A percentile compares a stretch with the other conserved stretches of the same genome.
Conservation (phyloP, 1,140 invertebrate species). For the Trachymyrmex cornetzi region DNA sequence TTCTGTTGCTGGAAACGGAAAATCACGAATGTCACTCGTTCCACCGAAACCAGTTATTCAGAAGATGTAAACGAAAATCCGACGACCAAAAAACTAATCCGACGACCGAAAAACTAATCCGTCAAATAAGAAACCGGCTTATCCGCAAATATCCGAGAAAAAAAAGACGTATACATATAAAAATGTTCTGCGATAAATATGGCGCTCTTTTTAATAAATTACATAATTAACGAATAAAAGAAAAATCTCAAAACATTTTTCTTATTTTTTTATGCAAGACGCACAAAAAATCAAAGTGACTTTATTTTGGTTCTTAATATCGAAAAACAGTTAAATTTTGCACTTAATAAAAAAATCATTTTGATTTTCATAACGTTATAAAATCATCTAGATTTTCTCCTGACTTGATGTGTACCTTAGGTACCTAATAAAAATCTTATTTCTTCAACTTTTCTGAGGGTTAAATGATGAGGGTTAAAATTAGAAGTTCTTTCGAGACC, state of each 20-base stretch:
- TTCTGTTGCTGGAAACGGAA: conserved; percentile 78
- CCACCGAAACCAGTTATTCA: neutral
- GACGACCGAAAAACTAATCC: neutral
- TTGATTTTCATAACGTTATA: no score
- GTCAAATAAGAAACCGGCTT: conserved; percentile 3
- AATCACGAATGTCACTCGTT: conserved; percentile 29
- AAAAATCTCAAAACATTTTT: conserved; percentile 1
- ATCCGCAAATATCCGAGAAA: neutral
- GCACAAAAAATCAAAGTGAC: no score
- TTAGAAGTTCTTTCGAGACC: neutral
- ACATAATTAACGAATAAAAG: neutral
- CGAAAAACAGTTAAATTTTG: no score
- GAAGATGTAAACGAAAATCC: neutral
- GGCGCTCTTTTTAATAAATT: neutral
- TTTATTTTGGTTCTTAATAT: no score
- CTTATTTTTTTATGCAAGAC: no score
- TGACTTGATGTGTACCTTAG: no score
- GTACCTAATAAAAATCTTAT: conserved; percentile 15
- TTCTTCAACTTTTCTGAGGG: neutral
- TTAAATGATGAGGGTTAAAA: neutral
- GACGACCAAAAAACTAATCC: neutral
- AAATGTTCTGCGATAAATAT: neutral
- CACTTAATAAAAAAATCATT: no score
- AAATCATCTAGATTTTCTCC: no score
- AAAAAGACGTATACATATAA: neutral